These are phyloP conservation scores for Epistrophe eligans DNA, from an alignment of 2,888 invertebrate genomes.

Conservation along the genomic window DNA sequence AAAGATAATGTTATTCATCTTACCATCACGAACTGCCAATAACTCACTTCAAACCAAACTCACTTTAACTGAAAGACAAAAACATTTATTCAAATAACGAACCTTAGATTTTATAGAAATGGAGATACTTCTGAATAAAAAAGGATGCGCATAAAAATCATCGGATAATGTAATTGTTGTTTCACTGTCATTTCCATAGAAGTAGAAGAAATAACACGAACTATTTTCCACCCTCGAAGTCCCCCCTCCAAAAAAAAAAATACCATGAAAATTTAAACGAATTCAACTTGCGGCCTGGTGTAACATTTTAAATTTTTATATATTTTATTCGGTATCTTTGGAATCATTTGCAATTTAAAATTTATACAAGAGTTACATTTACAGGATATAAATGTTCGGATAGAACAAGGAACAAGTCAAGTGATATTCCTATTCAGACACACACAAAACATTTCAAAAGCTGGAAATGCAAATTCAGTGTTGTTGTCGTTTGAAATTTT, in stretches of 20 bases:
- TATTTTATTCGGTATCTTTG: slow-evolving; percentile 58
- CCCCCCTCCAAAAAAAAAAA: not conserved
- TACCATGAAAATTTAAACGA: slow-evolving; percentile 45
- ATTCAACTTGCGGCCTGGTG: slow-evolving; percentile 57
- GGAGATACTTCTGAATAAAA: not conserved
- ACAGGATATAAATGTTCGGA: slow-evolving; percentile 39
- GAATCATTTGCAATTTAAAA: slow-evolving; percentile 73
- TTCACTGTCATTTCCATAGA: slow-evolving; percentile 12
- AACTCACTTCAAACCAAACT: not conserved
- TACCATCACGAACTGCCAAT: slow-evolving; percentile 10
- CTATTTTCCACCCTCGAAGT: not conserved
- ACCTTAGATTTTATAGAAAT: not conserved
- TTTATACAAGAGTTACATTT: slow-evolving; percentile 61
- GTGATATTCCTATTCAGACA: slow-evolving; percentile 24
- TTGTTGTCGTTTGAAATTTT: slow-evolving; percentile 72
- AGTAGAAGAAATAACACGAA: slow-evolving; percentile 11
- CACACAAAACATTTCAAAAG: slow-evolving; percentile 35
- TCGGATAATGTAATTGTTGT: slow-evolving; percentile 44
- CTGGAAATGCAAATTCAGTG: slow-evolving; percentile 63
- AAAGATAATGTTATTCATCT: not conserved
- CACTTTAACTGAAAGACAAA: not conserved
- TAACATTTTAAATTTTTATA: slow-evolving; percentile 47
- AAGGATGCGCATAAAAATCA: slow-evolving; percentile 43
- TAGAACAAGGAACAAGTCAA: slow-evolving; percentile 68
- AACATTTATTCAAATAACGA: not conserved